phyloP scores from a whole-genome alignment of 2,797 vertebrate species.

The Austrolebias charrua region DNA sequence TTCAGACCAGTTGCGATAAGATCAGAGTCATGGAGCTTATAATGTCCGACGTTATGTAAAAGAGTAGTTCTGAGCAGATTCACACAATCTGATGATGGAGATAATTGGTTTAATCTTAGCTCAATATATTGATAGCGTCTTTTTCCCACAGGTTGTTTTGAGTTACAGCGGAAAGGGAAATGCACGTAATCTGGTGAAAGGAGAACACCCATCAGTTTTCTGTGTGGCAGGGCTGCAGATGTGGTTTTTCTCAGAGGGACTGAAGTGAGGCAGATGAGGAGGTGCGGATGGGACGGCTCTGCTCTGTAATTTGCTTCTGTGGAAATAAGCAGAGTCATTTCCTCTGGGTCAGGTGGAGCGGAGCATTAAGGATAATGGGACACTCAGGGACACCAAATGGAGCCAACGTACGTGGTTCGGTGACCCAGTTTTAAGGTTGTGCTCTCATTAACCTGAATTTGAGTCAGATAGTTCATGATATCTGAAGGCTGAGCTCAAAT shows the following conservation, averaged over 20 bases:
- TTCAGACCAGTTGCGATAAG: background rate
- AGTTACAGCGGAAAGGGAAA: conserved; percentile 47
- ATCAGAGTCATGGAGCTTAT: background rate
- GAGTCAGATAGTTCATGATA: background rate
- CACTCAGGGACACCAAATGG: conserved; percentile 31
- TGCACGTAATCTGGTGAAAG: conserved; percentile 28
- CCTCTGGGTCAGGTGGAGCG: conserved; percentile 50
- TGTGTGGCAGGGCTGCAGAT: conserved; percentile 24
- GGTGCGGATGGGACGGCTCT: conserved; percentile 16
- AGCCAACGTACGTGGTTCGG: conserved; percentile 7
- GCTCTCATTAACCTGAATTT: conserved; percentile 11
- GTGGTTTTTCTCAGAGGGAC: conserved; percentile 19
- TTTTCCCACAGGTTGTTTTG: conserved; percentile 43
- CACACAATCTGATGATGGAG: conserved; percentile 4
- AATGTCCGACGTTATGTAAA: background rate
- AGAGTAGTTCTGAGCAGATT: conserved; percentile 19
- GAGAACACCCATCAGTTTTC: conserved; percentile 37
- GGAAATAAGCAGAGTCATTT: conserved; percentile 72
- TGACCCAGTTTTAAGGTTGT: too few relatives aligned
- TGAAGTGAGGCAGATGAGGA: conserved; percentile 31
- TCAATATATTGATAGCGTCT: conserved; percentile 31
- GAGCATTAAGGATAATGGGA: conserved; percentile 43
- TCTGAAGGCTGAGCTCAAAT: background rate
- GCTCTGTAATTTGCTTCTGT: conserved; percentile 60
- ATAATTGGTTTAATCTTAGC: conserved; percentile 21